Base-by-base conservation (phyloP, 1,140 invertebrate genomes). In the Elymnias hypermnestra region DNA sequence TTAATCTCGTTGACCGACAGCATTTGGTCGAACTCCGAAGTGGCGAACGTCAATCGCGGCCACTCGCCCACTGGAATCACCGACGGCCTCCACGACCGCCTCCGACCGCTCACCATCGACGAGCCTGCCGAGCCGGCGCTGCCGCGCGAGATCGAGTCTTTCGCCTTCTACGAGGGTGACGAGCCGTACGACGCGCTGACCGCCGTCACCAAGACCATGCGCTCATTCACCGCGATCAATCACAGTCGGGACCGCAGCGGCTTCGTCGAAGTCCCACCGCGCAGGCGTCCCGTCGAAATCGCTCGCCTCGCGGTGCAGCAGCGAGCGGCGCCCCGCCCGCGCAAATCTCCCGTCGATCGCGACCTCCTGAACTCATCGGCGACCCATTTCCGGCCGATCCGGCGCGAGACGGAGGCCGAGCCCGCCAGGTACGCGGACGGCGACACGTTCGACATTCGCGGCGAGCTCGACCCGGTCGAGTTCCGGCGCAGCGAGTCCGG, bases 371-470 rank as follows among this genome's bases (percentile, higher is more conserved):
- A 94, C 14, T 92, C 90, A 7, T 93, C 92, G 1, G 83, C 89
- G 40, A 93, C 92, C 35, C 93, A 94, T 75, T 95, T 95, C 84
- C 89, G 89, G 44, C 93, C 93, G 2, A 94, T 94, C 52, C 89
- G 89, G 63, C 79, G 87, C 49, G 89, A 89, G 28, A 65, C 85
- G 29, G 87, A 88, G 10, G 78, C 87, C 26, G 60, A 67, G 18
- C 52, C 58, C 17, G 43, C 74, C 5, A 62, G 75, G 33, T 90
- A 89, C 72, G 89, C 88, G 23, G 91, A 93, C 70, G 92, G 91
- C 22, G 90, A 91, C 17, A 91, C 90, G 0, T 93, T 93, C 76
- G 85, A 89, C 23, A 90, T 93, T 33, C 87, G 89, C 56, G 89
- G 89, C 72, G 89, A 88, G 49, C 76, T 91, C 59, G 91, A 93